Conservation (phyloP, 1,140 invertebrate species). For the Drosophila jambulina region DNA sequence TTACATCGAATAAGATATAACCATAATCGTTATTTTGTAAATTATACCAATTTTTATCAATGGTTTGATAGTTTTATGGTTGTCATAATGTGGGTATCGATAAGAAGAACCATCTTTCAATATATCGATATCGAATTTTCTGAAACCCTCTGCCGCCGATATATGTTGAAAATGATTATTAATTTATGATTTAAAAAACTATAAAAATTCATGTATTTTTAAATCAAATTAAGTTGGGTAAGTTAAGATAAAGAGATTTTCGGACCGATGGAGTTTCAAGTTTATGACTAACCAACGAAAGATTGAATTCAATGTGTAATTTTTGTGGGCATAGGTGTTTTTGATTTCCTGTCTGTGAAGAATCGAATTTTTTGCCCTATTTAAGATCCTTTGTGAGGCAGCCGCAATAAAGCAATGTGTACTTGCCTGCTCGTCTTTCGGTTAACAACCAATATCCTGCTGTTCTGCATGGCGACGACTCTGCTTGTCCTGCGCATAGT, state of each 20-base stretch:
- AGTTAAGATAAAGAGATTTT: neutral
- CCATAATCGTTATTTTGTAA: too few species aligned
- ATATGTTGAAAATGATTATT: neutral
- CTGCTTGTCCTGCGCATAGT: constrained; percentile 17
- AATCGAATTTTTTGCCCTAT: too few species aligned
- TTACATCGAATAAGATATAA: too few species aligned
- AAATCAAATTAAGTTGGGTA: neutral
- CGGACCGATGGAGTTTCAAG: neutral
- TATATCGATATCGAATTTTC: neutral
- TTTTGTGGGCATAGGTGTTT: neutral
- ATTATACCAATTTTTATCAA: neutral
- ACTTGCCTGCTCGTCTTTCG: constrained; percentile 13
- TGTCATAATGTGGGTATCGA: neutral
- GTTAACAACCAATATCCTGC: neutral
- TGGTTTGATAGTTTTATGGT: neutral
- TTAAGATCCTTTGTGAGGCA: neutral
- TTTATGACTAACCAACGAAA: neutral
- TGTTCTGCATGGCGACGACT: neutral
- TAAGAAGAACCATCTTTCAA: neutral
- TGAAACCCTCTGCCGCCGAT: neutral
- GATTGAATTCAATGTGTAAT: neutral
- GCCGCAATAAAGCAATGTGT: constrained; percentile 15
- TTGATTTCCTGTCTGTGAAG: neutral
- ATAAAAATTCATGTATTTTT: neutral
- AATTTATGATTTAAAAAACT: neutral